A percentile compares a stretch with the other conserved stretches of the same genome.
These are phyloP conservation scores for Xestia sexstrigata DNA, from an alignment of 2,888 invertebrate species.

Conservation along the genomic window DNA sequence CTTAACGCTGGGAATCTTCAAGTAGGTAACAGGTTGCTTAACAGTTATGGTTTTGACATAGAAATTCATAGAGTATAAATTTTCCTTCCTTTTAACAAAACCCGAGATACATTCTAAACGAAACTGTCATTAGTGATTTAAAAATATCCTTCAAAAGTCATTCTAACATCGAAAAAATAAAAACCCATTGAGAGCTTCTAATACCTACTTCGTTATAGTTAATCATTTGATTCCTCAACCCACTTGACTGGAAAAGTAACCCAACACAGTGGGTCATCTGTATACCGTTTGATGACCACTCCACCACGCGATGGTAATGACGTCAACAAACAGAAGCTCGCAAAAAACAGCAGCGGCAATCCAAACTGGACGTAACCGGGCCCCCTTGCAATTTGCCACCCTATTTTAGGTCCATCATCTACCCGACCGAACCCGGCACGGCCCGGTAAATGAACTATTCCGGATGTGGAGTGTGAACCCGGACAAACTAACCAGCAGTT, in stretches of 20 bases:
- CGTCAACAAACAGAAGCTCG: background rate
- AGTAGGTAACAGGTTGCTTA: background rate
- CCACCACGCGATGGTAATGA: constrained; percentile 20
- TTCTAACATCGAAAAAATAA: background rate
- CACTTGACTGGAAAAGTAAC: constrained; percentile 4
- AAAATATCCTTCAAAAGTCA: background rate
- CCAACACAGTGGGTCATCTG: background rate
- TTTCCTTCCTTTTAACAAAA: constrained; percentile 23
- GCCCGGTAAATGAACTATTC: constrained; percentile 56
- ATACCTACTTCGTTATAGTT: background rate
- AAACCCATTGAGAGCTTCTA: background rate
- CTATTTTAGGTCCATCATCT: background rate
- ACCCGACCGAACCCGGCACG: background rate
- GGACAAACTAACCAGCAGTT: constrained; percentile 31
- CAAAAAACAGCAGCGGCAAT: background rate
- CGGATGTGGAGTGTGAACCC: constrained; percentile 60
- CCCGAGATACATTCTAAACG: background rate
- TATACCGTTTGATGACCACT: constrained; percentile 6
- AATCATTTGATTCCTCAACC: background rate
- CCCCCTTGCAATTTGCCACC: constrained; percentile 8
- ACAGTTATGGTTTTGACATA: background rate
- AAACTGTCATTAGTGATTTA: too few relatives aligned
- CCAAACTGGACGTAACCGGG: background rate
- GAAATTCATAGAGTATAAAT: background rate
- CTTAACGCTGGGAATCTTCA: background rate